phyloP scores from a whole-genome alignment of 1,140 invertebrate genomes.

The Cotesia typhae region DNA sequence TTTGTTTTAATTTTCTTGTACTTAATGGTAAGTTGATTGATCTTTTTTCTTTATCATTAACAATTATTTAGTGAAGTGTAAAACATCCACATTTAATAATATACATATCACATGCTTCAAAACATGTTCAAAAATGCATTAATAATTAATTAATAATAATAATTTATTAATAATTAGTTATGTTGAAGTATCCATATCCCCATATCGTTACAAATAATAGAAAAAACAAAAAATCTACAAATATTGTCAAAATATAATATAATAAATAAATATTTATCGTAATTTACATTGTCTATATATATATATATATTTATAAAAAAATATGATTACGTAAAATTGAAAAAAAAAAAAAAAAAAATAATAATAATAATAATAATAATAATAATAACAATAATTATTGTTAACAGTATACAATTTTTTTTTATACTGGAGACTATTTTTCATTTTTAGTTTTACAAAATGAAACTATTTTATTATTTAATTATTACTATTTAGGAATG shows the following conservation, averaged over 20 bases:
- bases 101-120: background rate
- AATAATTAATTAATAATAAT: conserved; percentile 3
- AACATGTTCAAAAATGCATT: conserved; percentile 5
- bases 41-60: background rate
- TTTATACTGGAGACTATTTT: no score
- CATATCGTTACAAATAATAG: background rate
- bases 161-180: conserved; percentile 6
- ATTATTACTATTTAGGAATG: background rate
- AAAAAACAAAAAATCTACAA: background rate
- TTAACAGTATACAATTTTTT: no score
- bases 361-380: no score
- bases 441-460: no score
- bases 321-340: conserved; percentile 5
- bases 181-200: background rate
- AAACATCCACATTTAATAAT: background rate
- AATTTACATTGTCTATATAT: background rate
- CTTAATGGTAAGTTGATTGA: conserved; percentile 15
- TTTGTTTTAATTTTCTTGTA: conserved; percentile 5
- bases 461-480: background rate
- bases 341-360: no score
- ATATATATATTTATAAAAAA: conserved; percentile 20
- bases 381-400: no score
- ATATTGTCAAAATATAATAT: background rate
- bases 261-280: conserved; percentile 1
- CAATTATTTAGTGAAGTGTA: background rate